These are phyloP conservation scores for Sesia apiformis DNA, from an alignment of 2,888 invertebrate species.

Conservation along the genomic window DNA sequence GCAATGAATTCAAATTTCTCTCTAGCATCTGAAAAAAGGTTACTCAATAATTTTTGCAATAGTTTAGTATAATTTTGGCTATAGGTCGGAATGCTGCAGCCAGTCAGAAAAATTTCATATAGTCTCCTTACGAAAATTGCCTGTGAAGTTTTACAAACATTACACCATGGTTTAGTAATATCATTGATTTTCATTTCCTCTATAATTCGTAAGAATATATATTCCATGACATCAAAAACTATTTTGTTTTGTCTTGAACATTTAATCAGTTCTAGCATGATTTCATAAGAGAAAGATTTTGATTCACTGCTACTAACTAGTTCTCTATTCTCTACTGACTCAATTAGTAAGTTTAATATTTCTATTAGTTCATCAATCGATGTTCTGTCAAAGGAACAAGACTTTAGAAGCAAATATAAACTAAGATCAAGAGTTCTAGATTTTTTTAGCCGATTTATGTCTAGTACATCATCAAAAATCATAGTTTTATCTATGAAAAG, in stretches of 20 bases:
- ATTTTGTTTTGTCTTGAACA: constrained; percentile 56
- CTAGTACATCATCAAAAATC: constrained; percentile 36
- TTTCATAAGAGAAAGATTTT: constrained; percentile 32
- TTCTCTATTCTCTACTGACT: constrained; percentile 45
- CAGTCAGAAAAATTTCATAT: constrained; percentile 64
- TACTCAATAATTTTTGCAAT: constrained; percentile 57
- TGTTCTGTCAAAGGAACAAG: constrained; percentile 46
- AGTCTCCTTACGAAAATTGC: constrained; percentile 50
- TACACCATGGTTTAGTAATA: constrained; percentile 53
- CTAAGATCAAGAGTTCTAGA: constrained; percentile 32
- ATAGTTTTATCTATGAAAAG: constrained; percentile 36
- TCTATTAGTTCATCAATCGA: constrained; percentile 43
- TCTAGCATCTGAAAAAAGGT: constrained; percentile 47
- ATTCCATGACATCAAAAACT: constrained; percentile 71
- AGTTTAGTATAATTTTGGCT: constrained; percentile 44
- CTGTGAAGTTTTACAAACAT: constrained; percentile 49
- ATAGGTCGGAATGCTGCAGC: constrained; percentile 52
- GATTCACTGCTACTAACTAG: constrained; percentile 38
- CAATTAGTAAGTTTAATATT: constrained; percentile 53
- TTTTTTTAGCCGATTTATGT: constrained; percentile 21
- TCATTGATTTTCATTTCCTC: constrained; percentile 50
- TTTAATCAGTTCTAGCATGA: constrained; percentile 42
- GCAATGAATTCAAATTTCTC: constrained; percentile 73
- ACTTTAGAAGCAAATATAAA: constrained; percentile 57
- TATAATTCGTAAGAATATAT: constrained; percentile 67